Conservation (phyloP, 1,140 invertebrate genomes). For the Aleiodes sp. region DNA sequence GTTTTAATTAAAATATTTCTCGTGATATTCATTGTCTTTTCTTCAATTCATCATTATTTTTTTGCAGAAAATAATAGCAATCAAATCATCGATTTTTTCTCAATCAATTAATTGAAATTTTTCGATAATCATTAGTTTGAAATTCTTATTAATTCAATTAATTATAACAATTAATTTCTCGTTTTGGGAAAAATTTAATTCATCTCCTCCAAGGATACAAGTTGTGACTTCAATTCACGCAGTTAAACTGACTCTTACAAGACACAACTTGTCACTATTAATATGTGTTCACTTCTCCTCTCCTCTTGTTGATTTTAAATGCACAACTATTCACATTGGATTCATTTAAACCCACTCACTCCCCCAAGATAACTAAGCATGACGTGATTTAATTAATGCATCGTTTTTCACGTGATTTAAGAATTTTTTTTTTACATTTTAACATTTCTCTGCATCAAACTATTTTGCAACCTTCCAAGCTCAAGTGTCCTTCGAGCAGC, state of each 20-base stretch:
- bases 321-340: not conserved
- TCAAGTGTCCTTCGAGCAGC: not conserved
- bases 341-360: not conserved
- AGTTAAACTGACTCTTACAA: not conserved
- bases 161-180: no score
- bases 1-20: slow-evolving; percentile 1
- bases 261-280: slow-evolving; percentile 7
- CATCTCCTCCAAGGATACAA: not conserved
- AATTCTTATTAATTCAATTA: no score
- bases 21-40: not conserved
- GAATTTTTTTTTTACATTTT: not conserved
- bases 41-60: not conserved
- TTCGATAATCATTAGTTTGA: no score
- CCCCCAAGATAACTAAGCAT: not conserved
- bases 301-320: not conserved
- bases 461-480: not conserved
- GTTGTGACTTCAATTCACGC: not conserved
- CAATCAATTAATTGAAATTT: no score
- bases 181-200: not conserved
- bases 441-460: not conserved
- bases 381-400: not conserved
- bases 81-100: no score
- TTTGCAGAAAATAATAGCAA: not conserved
- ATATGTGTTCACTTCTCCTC: not conserved
- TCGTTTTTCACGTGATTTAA: not conserved